These are phyloP conservation scores for Myotis findleyi DNA, from an alignment of 2,797 vertebrate species.

Conservation along the genomic window DNA sequence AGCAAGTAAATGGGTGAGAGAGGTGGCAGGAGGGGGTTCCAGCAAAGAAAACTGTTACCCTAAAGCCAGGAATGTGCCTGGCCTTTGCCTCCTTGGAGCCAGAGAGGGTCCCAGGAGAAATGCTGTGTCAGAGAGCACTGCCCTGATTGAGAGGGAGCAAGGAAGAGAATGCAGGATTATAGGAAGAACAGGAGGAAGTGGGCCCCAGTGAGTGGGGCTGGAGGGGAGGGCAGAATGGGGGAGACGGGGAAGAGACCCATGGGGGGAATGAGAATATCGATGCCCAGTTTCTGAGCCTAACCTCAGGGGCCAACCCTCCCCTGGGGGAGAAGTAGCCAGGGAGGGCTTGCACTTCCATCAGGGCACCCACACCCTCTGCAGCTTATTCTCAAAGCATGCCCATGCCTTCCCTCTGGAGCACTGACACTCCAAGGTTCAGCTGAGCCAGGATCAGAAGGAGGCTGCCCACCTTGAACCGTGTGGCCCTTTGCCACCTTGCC, in stretches of 20 bases:
- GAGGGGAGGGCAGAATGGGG: background rate
- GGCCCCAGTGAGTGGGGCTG: background rate
- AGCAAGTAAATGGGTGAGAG: background rate
- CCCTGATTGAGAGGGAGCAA: background rate
- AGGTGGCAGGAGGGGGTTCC: background rate
- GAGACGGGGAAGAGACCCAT: accelerated
- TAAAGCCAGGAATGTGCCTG: background rate
- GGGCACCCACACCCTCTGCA: background rate
- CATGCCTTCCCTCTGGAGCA: background rate
- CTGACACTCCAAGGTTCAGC: background rate
- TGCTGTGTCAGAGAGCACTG: accelerated
- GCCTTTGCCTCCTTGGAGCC: background rate
- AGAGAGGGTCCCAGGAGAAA: background rate
- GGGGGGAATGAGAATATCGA: background rate
- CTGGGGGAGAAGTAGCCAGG: background rate
- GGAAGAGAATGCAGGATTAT: background rate
- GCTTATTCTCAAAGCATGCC: background rate
- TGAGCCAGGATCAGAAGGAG: background rate
- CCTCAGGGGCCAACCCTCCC: background rate
- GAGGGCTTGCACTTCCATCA: too few relatives aligned
- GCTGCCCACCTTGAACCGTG: accelerated
- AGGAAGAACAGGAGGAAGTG: background rate
- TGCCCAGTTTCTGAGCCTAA: background rate
- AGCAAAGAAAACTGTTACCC: background rate
- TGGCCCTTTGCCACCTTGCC: background rate